Conservation (phyloP, 1,140 invertebrate species). For the Tachypleus tridentatus region DNA sequence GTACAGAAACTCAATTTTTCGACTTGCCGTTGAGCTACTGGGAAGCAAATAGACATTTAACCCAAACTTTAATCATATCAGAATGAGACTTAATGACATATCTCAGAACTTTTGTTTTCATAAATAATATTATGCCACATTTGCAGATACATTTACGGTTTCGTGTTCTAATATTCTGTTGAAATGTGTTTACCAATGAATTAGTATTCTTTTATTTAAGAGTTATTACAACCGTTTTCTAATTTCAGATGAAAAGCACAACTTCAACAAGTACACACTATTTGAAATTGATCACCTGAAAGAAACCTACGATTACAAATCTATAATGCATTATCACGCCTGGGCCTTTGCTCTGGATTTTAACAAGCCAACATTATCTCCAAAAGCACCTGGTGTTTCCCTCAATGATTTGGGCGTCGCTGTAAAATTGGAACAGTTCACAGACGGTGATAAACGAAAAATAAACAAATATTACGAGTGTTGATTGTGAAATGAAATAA, state of each 20-base stretch:
- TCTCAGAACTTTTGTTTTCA: too few relatives aligned
- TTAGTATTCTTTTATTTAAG: too few relatives aligned
- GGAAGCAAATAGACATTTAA: too few relatives aligned
- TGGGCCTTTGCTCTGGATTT: slow-evolving; percentile 12
- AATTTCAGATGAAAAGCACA: slow-evolving; percentile 6
- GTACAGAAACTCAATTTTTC: too few relatives aligned
- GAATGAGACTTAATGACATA: too few relatives aligned
- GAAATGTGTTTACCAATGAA: too few relatives aligned
- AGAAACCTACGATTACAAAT: slow-evolving; percentile 18
- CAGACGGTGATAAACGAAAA: background rate
- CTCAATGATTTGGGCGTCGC: background rate
- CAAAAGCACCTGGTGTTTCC: background rate
- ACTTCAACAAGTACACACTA: slow-evolving; percentile 15
- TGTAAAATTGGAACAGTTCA: background rate
- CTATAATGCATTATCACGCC: slow-evolving; percentile 19
- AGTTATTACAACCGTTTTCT: too few relatives aligned
- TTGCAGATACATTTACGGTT: too few relatives aligned
- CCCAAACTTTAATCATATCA: too few relatives aligned
- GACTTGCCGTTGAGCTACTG: too few relatives aligned
- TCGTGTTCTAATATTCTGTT: too few relatives aligned
- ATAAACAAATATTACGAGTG: slow-evolving; percentile 1
- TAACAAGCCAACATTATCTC: background rate
- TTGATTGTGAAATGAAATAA: background rate
- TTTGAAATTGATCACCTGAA: slow-evolving; percentile 5
- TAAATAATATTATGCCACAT: too few relatives aligned